A percentile compares a stretch with the other conserved stretches of the same genome.
Conservation (phyloP, 2,113 vertebrate genomes). For the Tricholaema leucomelas region DNA sequence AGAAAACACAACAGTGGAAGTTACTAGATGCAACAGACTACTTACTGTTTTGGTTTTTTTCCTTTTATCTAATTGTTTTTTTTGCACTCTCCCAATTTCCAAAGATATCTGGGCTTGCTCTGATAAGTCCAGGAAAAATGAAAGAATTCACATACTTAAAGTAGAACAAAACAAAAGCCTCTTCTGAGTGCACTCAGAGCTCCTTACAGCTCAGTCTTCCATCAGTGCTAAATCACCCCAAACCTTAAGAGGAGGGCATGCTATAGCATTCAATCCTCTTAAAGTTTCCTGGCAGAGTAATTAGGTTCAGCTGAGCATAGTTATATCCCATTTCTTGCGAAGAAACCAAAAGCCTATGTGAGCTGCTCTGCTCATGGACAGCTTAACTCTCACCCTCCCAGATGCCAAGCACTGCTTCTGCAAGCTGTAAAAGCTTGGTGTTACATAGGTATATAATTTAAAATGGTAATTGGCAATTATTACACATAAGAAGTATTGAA, state of each 20-base stretch:
- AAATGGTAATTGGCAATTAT: neutral
- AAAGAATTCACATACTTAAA: neutral
- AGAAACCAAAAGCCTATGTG: neutral
- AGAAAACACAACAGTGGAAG: neutral
- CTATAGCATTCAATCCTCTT: neutral
- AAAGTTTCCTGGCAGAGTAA: neutral
- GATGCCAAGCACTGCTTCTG: neutral
- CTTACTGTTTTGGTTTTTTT: neutral
- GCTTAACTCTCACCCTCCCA: slow-evolving; percentile 1
- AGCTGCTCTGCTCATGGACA: neutral
- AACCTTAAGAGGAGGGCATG: neutral
- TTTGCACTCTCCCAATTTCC: neutral
- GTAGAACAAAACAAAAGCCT: neutral
- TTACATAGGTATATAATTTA: neutral
- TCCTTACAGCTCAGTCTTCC: neutral
- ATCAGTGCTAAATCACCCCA: slow-evolving; percentile 1
- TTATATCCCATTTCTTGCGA: neutral
- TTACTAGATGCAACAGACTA: neutral
- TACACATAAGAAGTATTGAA: neutral
- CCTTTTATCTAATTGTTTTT: neutral
- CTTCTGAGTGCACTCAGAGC: neutral
- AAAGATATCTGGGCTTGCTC: neutral
- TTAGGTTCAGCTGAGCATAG: neutral
- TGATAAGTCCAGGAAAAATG: neutral
- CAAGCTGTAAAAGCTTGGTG: neutral